Conservation (phyloP, 2,797 vertebrate genomes). For the Pangasius larnaudii region DNA sequence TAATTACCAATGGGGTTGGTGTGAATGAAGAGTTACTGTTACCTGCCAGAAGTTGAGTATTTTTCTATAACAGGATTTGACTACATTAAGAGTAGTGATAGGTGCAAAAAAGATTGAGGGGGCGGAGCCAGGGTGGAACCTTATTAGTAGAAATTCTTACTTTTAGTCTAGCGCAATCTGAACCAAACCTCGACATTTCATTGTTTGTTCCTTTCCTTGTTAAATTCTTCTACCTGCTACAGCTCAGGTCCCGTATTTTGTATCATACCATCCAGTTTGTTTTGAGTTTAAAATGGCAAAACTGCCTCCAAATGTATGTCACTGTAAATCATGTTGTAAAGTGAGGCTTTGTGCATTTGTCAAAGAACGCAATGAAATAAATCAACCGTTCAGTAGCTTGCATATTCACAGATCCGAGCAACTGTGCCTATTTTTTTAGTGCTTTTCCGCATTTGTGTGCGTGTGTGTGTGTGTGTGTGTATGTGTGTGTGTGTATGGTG, state of each 20-base stretch:
- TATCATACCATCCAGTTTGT: neutral
- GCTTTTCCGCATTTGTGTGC: neutral
- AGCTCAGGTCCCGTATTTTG: neutral
- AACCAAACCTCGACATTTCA: neutral
- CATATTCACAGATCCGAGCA: neutral
- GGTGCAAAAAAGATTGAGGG: neutral
- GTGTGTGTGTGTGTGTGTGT: constrained; percentile 8
- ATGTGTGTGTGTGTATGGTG: neutral
- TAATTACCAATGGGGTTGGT: neutral
- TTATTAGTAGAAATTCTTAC: neutral
- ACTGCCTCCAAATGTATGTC: neutral
- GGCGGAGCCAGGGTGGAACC: neutral
- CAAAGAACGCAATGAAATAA: neutral
- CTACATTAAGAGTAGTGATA: neutral
- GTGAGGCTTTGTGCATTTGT: neutral
- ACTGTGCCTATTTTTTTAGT: neutral
- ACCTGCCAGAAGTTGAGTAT: neutral
- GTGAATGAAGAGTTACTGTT: neutral
- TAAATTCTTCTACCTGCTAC: neutral
- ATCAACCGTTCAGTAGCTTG: neutral
- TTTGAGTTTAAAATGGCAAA: neutral
- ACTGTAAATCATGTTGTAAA: neutral
- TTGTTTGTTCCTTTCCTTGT: neutral
- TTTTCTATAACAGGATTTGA: neutral
- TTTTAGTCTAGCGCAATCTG: no score